These are phyloP conservation scores for Oxycera nigricornis DNA, from an alignment of 2,888 invertebrate species.

Conservation along the genomic window DNA sequence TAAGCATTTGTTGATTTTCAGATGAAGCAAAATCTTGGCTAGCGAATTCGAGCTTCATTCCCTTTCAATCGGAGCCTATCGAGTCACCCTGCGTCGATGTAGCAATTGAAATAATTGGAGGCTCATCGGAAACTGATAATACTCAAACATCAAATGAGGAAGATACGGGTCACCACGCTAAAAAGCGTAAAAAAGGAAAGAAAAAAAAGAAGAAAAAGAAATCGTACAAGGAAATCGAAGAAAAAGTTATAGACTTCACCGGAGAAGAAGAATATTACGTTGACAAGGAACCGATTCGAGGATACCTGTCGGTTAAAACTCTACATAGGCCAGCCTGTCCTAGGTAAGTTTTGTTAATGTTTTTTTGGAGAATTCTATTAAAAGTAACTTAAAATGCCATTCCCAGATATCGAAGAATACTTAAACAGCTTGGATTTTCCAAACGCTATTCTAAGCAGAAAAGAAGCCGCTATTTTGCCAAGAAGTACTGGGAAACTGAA, in stretches of 20 bases:
- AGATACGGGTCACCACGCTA: not conserved
- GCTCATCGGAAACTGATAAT: not conserved
- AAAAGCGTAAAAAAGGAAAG: slow-evolving; percentile 24
- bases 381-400: not conserved
- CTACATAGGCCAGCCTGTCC: slow-evolving; percentile 72
- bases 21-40: slow-evolving; percentile 46
- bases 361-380: not conserved
- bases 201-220: slow-evolving; percentile 37
- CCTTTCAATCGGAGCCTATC: not conserved
- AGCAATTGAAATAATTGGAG: too few relatives aligned
- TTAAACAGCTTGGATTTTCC: not conserved
- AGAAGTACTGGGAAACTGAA: slow-evolving; percentile 55
- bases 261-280: slow-evolving; percentile 65
- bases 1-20: not conserved
- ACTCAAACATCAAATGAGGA: not conserved
- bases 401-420: slow-evolving; percentile 40
- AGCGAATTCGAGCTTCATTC: slow-evolving; percentile 49
- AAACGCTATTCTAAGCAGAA: slow-evolving; percentile 21
- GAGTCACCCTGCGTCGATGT: not conserved
- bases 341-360: slow-evolving; percentile 63
- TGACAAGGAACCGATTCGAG: slow-evolving; percentile 66
- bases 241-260: slow-evolving; percentile 52
- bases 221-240: not conserved
- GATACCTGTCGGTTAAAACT: slow-evolving; percentile 68
- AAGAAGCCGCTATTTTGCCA: slow-evolving; percentile 48